phyloP scores from a whole-genome alignment of 2,888 invertebrate species.

The Teleogryllus oceanicus region DNA sequence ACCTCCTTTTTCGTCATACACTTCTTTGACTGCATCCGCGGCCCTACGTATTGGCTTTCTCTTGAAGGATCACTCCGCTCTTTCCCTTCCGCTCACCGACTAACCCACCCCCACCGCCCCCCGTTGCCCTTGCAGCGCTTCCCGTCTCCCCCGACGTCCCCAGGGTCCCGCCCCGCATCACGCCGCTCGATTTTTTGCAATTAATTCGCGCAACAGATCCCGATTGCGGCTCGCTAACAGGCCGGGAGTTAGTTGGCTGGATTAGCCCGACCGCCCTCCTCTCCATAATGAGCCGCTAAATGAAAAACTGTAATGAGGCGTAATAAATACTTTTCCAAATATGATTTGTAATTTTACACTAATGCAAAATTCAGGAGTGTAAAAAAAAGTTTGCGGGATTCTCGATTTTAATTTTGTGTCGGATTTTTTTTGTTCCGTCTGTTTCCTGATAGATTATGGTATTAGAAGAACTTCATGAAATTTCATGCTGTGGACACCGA shows the following conservation, averaged over 20 bases:
- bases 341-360: conserved; percentile 18
- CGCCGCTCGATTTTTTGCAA: background rate
- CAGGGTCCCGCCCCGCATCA: background rate
- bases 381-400: background rate
- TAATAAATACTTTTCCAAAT: background rate
- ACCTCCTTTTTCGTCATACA: no score
- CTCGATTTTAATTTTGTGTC: background rate
- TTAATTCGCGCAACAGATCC: conserved; percentile 1
- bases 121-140: background rate
- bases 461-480: conserved; percentile 4
- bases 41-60: no score
- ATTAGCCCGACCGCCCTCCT: background rate
- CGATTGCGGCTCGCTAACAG: background rate
- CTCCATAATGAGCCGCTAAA: background rate
- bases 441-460: background rate
- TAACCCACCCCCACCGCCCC: no score
- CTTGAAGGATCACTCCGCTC: no score
- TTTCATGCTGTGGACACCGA: background rate
- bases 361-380: background rate
- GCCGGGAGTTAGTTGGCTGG: background rate
- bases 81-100: no score
- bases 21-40: no score
- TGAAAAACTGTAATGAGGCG: conserved; percentile 9
- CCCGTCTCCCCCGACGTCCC: background rate
- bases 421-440: background rate